A percentile compares a stretch with the other conserved stretches of the same genome.
Conservation (phyloP, 1,140 invertebrate species). For the Brachionus rubens region DNA sequence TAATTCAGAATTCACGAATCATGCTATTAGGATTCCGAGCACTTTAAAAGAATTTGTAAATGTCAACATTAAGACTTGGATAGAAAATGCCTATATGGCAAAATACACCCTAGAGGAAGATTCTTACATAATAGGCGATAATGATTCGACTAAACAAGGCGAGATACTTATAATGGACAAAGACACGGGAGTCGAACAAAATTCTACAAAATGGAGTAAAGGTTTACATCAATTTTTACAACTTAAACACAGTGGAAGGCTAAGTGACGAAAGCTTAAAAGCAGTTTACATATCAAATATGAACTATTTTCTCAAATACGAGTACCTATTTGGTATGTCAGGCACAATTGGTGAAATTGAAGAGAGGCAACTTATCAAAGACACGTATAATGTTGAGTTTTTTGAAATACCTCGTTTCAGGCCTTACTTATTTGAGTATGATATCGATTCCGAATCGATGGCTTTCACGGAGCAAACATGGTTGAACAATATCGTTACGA, state of each 20-base stretch:
- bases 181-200: constrained; percentile 27
- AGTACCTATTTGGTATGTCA: constrained; percentile 1
- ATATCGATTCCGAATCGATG: not conserved
- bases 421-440: not conserved
- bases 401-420: constrained; percentile 7
- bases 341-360: constrained; percentile 1
- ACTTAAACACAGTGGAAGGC: constrained; percentile 3
- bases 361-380: not conserved
- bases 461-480: no score
- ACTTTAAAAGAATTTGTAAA: not conserved
- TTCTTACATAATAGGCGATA: not conserved
- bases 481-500: no score
- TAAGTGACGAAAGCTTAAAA: constrained; percentile 18
- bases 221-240: constrained; percentile 44
- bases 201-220: constrained; percentile 10
- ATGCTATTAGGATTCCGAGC: no score
- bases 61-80: not conserved
- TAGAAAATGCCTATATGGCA: not conserved
- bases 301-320: not conserved
- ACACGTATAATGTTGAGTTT: constrained; percentile 1
- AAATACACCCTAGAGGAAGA: no score
- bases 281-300: constrained; percentile 24
- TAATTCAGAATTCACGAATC: no score
- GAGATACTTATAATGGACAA: not conserved
- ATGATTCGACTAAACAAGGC: not conserved